A percentile compares a stretch with the other conserved stretches of the same genome.
Evolutionary conservation across 1,140 invertebrate species (phyloP).

Genomic region (Drosophila ironensis): DNA sequence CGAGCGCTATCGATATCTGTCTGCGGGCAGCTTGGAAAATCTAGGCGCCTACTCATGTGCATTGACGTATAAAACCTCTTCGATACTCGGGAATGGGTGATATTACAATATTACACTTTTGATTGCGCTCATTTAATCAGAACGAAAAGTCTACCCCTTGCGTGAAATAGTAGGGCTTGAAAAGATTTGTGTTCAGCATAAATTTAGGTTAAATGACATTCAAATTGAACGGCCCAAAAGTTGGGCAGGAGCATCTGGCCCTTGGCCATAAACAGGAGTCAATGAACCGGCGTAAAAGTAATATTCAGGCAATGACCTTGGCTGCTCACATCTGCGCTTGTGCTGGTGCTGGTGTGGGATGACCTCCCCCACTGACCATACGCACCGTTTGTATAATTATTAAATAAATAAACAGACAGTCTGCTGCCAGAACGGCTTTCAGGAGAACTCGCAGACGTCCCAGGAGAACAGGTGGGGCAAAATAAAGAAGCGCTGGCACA

Average conservation of each 20-base stretch:
- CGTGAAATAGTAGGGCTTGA: neutral
- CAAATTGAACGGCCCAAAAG: slow-evolving; percentile 48
- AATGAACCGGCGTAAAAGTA: slow-evolving; percentile 43
- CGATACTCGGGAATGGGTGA: slow-evolving; percentile 2
- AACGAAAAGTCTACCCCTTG: slow-evolving; percentile 1
- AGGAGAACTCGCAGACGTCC: slow-evolving; percentile 27
- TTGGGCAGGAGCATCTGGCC: slow-evolving; percentile 35
- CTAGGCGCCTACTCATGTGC: slow-evolving; percentile 12
- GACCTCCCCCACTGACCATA: slow-evolving; percentile 6
- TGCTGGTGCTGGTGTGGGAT: too few relatives aligned
- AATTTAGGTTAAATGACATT: slow-evolving; percentile 62
- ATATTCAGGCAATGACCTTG: slow-evolving; percentile 64
- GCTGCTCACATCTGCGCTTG: neutral
- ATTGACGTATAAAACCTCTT: slow-evolving; percentile 39
- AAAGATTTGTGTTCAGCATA: slow-evolving; percentile 52
- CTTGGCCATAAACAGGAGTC: slow-evolving; percentile 32
- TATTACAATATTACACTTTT: slow-evolving; percentile 8
- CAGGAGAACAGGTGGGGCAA: slow-evolving; percentile 16
- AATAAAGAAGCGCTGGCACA: slow-evolving; percentile 8
- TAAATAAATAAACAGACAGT: slow-evolving; percentile 68
- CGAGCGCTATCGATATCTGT: neutral
- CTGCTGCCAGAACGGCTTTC: slow-evolving; percentile 7
- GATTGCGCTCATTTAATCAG: slow-evolving; percentile 32
- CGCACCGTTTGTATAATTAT: slow-evolving; percentile 67
- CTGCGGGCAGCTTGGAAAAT: neutral